Conservation (phyloP, 64 coral and sea anemone species). For the Porites australiensis region DNA sequence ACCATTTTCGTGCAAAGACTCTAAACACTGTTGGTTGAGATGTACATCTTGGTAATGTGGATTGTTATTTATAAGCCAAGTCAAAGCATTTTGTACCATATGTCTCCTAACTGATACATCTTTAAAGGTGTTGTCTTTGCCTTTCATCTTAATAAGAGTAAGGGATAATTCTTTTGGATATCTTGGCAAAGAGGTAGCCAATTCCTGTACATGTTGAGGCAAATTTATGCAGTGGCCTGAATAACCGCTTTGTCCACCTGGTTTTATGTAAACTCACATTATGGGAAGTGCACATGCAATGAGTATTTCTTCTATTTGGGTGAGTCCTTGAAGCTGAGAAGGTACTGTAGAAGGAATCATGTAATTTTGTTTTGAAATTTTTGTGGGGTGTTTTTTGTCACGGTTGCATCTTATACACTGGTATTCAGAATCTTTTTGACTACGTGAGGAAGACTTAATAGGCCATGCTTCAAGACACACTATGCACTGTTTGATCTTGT, state of each 20-base stretch:
- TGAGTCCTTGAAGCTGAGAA: constrained; percentile 3
- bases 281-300: constrained; percentile 49
- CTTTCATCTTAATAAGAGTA: constrained; percentile 33
- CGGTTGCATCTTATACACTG: not conserved
- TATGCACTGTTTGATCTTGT: not conserved
- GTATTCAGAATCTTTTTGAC: constrained; percentile 5
- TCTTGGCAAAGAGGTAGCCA: constrained; percentile 41
- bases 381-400: constrained; percentile 30
- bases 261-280: constrained; percentile 55
- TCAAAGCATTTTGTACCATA: constrained; percentile 3
- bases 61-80: constrained; percentile 10
- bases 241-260: constrained; percentile 40
- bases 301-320: constrained; percentile 35
- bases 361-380: constrained; percentile 37
- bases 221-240: constrained; percentile 28
- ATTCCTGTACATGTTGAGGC: constrained; percentile 39
- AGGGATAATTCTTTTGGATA: constrained; percentile 40
- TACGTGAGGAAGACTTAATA: not conserved
- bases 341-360: constrained; percentile 36
- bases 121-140: constrained; percentile 50
- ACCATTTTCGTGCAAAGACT: not conserved
- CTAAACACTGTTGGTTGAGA: not conserved
- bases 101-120: constrained; percentile 46
- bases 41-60: not conserved
- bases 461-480: not conserved